Conservation (phyloP, 2,888 invertebrate genomes). For the Mactromeris polynyma region DNA sequence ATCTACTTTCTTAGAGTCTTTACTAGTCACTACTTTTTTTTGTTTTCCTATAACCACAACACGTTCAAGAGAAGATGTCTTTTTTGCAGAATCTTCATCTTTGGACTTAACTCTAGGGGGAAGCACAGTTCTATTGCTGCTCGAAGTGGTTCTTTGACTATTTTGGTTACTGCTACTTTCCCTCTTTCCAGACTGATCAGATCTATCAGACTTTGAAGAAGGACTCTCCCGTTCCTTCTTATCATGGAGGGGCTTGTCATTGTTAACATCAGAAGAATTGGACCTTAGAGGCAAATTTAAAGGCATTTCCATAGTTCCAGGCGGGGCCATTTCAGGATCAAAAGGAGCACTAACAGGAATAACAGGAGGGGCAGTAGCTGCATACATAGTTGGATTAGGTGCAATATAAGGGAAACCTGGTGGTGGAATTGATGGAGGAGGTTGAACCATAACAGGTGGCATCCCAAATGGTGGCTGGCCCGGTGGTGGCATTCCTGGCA, state of each 20-base stretch:
- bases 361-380: slow-evolving; percentile 32
- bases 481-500: slow-evolving; percentile 30
- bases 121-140: slow-evolving; percentile 60
- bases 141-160: slow-evolving; percentile 27
- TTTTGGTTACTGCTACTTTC: slow-evolving; percentile 22
- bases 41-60: slow-evolving; percentile 37
- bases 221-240: slow-evolving; percentile 10
- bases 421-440: slow-evolving; percentile 35
- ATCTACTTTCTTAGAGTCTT: slow-evolving; percentile 33
- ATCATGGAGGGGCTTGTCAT: background rate
- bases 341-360: slow-evolving; percentile 36
- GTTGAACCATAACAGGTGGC: slow-evolving; percentile 30
- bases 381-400: background rate
- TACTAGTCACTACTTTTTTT: slow-evolving; percentile 33
- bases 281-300: slow-evolving; percentile 41
- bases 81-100: slow-evolving; percentile 44
- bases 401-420: slow-evolving; percentile 28
- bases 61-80: slow-evolving; percentile 25
- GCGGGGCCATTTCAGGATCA: slow-evolving; percentile 50
- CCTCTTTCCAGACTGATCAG: slow-evolving; percentile 28
- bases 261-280: slow-evolving; percentile 14
- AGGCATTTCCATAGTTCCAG: slow-evolving; percentile 60
- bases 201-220: slow-evolving; percentile 15
- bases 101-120: slow-evolving; percentile 52
- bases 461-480: slow-evolving; percentile 49